These are phyloP conservation scores for Styela clava DNA, from an alignment of 23 tunicate genomes.

Conservation along the genomic window DNA sequence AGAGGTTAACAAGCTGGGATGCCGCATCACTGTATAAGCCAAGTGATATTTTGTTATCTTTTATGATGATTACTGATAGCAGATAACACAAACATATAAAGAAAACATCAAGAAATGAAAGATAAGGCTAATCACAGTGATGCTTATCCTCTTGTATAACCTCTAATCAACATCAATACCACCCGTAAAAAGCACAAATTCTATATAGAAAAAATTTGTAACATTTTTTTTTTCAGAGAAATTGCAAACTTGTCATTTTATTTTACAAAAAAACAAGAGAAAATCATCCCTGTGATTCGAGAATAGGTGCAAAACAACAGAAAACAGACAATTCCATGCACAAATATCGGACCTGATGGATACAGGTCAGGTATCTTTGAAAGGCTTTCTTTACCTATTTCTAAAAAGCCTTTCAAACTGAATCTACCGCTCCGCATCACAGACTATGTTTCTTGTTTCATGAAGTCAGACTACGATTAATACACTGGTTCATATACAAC, in stretches of 20 bases:
- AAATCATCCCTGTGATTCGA: not conserved
- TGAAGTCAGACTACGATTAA: no score
- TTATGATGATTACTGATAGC: not conserved
- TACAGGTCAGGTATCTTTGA: no score
- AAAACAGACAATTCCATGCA: not conserved
- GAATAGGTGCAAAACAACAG: not conserved
- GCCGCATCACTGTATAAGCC: constrained; percentile 30
- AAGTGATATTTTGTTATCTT: not conserved
- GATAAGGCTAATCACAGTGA: constrained; percentile 35
- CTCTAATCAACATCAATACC: not conserved
- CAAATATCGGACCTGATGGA: no score
- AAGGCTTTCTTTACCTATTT: no score
- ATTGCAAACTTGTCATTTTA: not conserved
- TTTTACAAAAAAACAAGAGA: not conserved
- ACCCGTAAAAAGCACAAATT: not conserved
- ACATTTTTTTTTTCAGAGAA: not conserved
- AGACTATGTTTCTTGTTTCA: no score
- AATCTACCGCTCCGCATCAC: no score
- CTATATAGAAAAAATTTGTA: not conserved
- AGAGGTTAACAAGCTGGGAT: constrained; percentile 22
- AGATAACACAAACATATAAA: not conserved
- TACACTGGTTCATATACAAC: no score
- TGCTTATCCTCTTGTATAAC: constrained; percentile 19
- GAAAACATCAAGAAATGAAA: constrained; percentile 1
- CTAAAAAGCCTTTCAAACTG: no score